Evolutionary conservation across 2,797 vertebrate genomes (phyloP).

Genomic region (Phalloptychus januarius): DNA sequence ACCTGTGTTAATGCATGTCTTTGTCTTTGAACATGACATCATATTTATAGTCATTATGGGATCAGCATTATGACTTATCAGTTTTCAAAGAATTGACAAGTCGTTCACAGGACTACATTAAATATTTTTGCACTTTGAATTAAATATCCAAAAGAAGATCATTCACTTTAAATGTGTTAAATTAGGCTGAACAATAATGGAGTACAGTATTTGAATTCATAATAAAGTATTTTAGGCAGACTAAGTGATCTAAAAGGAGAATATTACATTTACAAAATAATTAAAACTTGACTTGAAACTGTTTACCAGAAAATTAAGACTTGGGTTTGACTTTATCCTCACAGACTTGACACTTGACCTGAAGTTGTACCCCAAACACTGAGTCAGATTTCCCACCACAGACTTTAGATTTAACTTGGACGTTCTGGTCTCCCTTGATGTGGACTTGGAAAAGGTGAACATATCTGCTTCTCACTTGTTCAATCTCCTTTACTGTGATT

Average conservation of each 20-base stretch:
- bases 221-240: background rate
- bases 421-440: background rate
- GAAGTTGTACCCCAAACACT: background rate
- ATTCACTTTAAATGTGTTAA: background rate
- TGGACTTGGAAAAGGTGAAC: background rate
- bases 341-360: background rate
- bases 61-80: background rate
- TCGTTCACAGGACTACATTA: background rate
- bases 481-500: background rate
- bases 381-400: background rate
- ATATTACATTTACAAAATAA: background rate
- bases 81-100: background rate
- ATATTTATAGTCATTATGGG: background rate
- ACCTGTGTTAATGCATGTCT: background rate
- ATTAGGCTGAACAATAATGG: background rate
- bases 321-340: background rate
- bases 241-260: background rate
- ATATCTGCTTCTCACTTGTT: too few species aligned
- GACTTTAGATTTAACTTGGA: background rate
- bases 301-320: background rate
- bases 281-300: background rate
- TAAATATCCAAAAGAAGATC: background rate
- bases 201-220: background rate
- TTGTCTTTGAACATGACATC: background rate
- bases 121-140: background rate